phyloP scores from a whole-genome alignment of 2,888 invertebrate species.

The Drosophila lutescens region DNA sequence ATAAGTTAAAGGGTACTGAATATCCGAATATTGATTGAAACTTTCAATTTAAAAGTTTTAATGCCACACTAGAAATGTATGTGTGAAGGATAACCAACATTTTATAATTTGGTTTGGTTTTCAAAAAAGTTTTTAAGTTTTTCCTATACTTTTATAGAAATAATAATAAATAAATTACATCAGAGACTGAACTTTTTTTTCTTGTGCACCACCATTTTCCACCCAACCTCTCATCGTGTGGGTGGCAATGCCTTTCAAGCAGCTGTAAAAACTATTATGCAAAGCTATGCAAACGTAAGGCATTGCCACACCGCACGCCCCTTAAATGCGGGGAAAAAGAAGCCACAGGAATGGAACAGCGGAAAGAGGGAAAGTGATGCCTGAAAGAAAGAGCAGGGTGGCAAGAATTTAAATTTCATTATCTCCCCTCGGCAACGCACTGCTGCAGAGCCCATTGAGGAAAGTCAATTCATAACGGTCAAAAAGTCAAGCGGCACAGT shows the following conservation, averaged over 20 bases:
- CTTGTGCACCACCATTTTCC: not conserved
- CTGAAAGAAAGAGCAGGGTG: not conserved
- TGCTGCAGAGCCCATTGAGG: slow-evolving; percentile 6
- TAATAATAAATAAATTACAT: too few species aligned
- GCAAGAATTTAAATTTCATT: slow-evolving; percentile 44
- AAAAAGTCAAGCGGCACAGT: slow-evolving; percentile 14
- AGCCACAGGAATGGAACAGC: slow-evolving; percentile 9
- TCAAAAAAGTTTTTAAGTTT: too few species aligned
- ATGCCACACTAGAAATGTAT: too few species aligned
- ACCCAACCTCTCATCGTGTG: not conserved
- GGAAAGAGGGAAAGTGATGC: slow-evolving; percentile 3
- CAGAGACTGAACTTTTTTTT: not conserved
- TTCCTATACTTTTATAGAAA: too few species aligned
- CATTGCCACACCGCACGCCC: slow-evolving; percentile 21
- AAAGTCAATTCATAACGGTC: slow-evolving; percentile 42
- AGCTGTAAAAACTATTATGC: slow-evolving; percentile 44
- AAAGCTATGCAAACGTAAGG: slow-evolving; percentile 50
- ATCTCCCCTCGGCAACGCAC: slow-evolving; percentile 23
- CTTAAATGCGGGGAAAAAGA: slow-evolving; percentile 24
- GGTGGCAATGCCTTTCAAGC: slow-evolving; percentile 26
- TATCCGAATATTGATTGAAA: too few species aligned
- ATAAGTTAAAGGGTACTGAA: too few species aligned
- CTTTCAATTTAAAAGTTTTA: too few species aligned
- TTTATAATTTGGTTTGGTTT: too few species aligned
- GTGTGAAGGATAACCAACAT: too few species aligned